phyloP scores from a whole-genome alignment of 1,140 invertebrate species.

The Eriosoma lanigerum region DNA sequence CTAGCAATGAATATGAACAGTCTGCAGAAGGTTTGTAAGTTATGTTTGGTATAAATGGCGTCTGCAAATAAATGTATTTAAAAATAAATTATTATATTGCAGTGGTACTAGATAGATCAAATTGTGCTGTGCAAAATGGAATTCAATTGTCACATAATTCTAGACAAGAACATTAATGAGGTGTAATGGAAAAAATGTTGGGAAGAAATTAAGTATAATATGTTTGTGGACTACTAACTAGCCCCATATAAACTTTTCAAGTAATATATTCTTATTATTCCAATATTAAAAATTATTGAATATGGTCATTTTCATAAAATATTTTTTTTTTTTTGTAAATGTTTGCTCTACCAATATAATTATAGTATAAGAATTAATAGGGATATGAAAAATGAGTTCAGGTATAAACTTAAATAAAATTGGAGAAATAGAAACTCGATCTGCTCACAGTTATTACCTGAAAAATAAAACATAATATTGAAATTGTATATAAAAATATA shows the following conservation, averaged over 20 bases:
- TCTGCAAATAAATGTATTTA: conserved; percentile 59
- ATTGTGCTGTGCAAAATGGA: background rate
- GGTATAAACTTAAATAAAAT: conserved; percentile 17
- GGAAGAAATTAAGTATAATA: background rate
- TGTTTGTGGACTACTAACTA: background rate
- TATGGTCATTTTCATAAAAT: background rate
- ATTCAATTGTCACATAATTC: background rate
- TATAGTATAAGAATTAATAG: background rate
- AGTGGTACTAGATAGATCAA: conserved; percentile 43
- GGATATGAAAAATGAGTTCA: background rate
- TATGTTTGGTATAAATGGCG: conserved; percentile 69
- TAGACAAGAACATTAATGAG: background rate
- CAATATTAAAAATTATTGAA: background rate
- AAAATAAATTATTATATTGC: conserved; percentile 32
- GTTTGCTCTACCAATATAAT: background rate
- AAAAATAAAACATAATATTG: conserved; percentile 39
- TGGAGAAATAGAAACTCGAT: conserved; percentile 21
- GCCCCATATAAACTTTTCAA: background rate
- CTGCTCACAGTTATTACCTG: conserved; percentile 40
- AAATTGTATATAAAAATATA: conserved; percentile 30
- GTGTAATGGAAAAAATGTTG: background rate
- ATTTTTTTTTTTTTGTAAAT: background rate
- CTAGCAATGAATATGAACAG: conserved; percentile 81
- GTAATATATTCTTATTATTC: background rate
- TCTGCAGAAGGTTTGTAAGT: conserved; percentile 78